Evolutionary conservation across 2,797 vertebrate species (phyloP).

Genomic region (Anolis apletophallus): DNA sequence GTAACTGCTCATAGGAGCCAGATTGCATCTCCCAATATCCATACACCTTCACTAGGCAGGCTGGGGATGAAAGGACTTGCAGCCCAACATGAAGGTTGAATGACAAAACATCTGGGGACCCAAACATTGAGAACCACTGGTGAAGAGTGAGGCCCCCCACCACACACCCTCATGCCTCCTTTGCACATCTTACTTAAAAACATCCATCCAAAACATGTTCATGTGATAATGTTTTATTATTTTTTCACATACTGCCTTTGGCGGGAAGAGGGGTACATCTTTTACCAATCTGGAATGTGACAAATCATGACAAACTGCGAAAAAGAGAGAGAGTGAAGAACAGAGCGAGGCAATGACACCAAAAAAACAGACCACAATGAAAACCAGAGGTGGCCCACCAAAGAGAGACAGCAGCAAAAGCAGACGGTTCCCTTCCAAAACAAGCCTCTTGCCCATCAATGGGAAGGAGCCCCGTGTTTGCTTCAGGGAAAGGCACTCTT

Average conservation of each 20-base stretch:
- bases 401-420: not conserved
- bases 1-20: too few species aligned
- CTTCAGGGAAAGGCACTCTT: conserved; percentile 17
- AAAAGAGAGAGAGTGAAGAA: not conserved
- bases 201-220: conserved; percentile 43
- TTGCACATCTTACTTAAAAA: conserved; percentile 20
- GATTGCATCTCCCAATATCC: too few species aligned
- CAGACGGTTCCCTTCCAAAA: too few species aligned
- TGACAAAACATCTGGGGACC: too few species aligned
- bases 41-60: too few species aligned
- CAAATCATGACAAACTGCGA: conserved; percentile 51
- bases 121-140: too few species aligned
- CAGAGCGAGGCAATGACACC: not conserved
- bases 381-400: not conserved
- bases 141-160: not conserved
- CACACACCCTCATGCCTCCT: not conserved
- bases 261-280: conserved; percentile 79
- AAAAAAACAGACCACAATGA: not conserved
- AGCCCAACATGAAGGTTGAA: too few species aligned
- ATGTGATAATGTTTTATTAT: conserved; percentile 69
- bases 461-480: not conserved
- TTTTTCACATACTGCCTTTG: conserved; percentile 75
- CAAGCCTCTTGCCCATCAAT: not conserved
- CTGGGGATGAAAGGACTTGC: too few species aligned
- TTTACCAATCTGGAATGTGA: conserved; percentile 69